phyloP scores from a whole-genome alignment of 2,113 vertebrate species.

The Pseudorhombus dupliciocellatus region DNA sequence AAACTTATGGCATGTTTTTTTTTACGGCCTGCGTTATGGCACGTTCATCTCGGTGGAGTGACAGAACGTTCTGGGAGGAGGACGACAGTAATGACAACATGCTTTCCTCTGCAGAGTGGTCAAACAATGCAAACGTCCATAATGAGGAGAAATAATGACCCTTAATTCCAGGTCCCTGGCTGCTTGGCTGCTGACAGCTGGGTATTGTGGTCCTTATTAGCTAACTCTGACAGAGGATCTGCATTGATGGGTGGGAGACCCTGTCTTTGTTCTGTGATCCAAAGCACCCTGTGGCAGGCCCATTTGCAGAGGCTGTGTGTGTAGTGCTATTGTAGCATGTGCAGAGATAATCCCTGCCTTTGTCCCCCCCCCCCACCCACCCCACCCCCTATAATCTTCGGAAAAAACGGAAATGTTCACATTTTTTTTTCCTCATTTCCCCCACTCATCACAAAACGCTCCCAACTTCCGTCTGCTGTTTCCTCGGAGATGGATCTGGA shows the following conservation, averaged over 20 bases:
- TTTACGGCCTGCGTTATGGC: constrained; percentile 25
- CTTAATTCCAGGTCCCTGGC: constrained; percentile 72
- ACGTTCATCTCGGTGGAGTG: neutral
- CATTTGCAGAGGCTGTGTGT: constrained; percentile 55
- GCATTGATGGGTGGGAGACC: constrained; percentile 69
- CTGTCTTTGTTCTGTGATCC: constrained; percentile 73
- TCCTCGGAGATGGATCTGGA: constrained; percentile 66
- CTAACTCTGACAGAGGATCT: constrained; percentile 65
- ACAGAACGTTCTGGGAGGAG: constrained; percentile 7
- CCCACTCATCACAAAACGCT: constrained; percentile 15
- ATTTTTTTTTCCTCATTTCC: constrained; percentile 35
- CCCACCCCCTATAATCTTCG: constrained; percentile 54
- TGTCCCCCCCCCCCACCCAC: constrained; percentile 46
- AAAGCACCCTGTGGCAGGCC: constrained; percentile 65
- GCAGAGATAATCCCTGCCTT: constrained; percentile 74
- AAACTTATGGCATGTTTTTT: constrained; percentile 41
- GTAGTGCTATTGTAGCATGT: constrained; percentile 69
- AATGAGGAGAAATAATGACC: constrained; percentile 74
- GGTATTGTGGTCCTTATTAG: constrained; percentile 72
- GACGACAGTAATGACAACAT: constrained; percentile 26
- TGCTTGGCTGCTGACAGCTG: constrained; percentile 50
- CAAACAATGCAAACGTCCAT: constrained; percentile 59
- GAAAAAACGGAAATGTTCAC: constrained; percentile 58
- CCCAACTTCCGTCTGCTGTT: constrained; percentile 42
- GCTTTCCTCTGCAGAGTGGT: constrained; percentile 32